Evolutionary conservation across 1,140 invertebrate genomes (phyloP).

Genomic region (Sogatella furcifera): DNA sequence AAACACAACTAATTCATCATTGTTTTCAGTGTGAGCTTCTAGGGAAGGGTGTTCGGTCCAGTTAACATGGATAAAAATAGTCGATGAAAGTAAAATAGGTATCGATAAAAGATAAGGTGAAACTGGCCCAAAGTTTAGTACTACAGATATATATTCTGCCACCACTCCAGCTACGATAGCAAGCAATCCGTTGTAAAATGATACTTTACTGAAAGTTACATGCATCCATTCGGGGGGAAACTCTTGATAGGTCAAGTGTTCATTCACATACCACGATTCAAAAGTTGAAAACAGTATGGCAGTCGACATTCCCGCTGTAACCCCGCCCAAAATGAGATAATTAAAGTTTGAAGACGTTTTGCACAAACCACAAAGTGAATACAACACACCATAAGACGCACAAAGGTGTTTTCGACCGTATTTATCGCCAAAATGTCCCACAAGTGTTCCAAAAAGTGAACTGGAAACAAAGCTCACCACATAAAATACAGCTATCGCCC

Average conservation of each 20-base stretch:
- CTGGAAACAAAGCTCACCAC: conserved; percentile 56
- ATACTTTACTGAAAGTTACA: conserved; percentile 50
- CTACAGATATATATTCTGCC: conserved; percentile 48
- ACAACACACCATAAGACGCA: conserved; percentile 47
- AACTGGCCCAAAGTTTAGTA: conserved; percentile 45
- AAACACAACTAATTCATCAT: conserved; percentile 8
- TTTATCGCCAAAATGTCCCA: conserved; percentile 47
- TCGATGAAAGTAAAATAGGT: conserved; percentile 41
- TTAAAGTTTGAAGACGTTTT: conserved; percentile 35
- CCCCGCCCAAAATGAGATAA: conserved; percentile 41
- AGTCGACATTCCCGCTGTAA: conserved; percentile 58
- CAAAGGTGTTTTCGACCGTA: conserved; percentile 42
- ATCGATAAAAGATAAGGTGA: conserved; percentile 50
- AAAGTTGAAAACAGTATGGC: conserved; percentile 61
- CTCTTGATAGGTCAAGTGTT: conserved; percentile 46
- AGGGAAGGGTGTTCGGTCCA: conserved; percentile 20
- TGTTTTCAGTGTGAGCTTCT: neutral
- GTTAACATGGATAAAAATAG: conserved; percentile 23
- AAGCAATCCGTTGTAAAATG: conserved; percentile 55
- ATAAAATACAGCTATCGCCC: conserved; percentile 49
- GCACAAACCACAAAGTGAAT: conserved; percentile 47
- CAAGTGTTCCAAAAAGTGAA: conserved; percentile 48
- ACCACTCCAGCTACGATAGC: conserved; percentile 54
- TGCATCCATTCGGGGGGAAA: conserved; percentile 42
- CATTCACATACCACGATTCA: conserved; percentile 58